Base-by-base conservation (phyloP, 2,113 vertebrate genomes). In the Butastur rufipennis region DNA sequence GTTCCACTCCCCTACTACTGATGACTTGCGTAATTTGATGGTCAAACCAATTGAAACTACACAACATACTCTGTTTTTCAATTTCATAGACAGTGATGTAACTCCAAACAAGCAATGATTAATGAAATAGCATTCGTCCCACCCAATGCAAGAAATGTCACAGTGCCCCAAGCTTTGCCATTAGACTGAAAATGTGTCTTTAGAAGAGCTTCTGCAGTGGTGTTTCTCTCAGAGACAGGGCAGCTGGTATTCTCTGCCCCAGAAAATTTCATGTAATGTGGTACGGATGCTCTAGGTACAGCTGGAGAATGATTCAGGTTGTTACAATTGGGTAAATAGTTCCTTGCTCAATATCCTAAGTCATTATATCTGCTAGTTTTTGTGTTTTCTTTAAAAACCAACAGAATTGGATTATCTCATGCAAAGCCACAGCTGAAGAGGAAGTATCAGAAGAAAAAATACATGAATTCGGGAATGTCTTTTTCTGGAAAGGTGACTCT, bases 41-140 rank as follows among this genome's bases (percentile, higher is more conserved):
- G 80, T 90, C 63, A 80, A 92, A 50, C 66, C 81, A 94, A 85
- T 12, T 88, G 90, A 87, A 90, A 80, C 68, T 43, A 63, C 61
- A 43, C 74, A 87, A 26, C 53, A 10, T 74, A 25, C 29, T 68
- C 89, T 93, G 94, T 96, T 96, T 95, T 94, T 86, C 89, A 74
- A 10, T 72, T 83, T 86, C 82, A 80, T 59, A 82, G 81, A 68
- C 78, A 81, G 75, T 96, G 92, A 93, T 83, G 88, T 95, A 94
- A 96, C 81, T 91, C 50, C 70, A 92, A 97, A 81, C 66, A 94
- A 92, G 95, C 31, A 66, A 48, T 97, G 96, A 96, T 95, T 97
- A 95, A 97, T 95, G 81, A 94, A 88, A 68, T 63, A 68, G 16
- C n/a, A 70, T 65, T 81, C 0, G 42, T 95, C 88, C 96, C 95